Base-by-base conservation (phyloP, 2,888 invertebrate species). In the Ctenicera cuprea region DNA sequence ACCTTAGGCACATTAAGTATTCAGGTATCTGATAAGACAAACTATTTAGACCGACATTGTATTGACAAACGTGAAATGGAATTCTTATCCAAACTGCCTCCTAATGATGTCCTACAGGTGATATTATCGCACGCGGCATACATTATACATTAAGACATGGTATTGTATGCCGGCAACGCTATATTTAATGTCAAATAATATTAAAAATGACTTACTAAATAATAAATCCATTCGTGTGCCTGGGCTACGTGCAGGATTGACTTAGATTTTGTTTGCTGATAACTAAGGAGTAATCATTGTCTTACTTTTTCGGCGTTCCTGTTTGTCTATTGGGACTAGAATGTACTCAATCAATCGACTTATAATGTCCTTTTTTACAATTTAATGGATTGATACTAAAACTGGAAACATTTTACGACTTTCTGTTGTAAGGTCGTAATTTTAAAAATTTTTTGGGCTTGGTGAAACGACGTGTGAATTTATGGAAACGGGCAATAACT, bases 171-270 rank as follows among this genome's bases (percentile, higher is more conserved):
- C 74, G 57, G 78, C 77, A 81, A 81, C 79, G 78, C 78, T 76
- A 77, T 80, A 78, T 82, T 83, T 80, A 80, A 82, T 81, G 80
- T 80, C 79, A 78, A 80, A 82, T 82, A 84, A 81, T 84, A 85
- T 86, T 85, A 85, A 85, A 85, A 85, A 85, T 82, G 82, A 82
- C 83, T 84, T 83, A 82, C 82, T 86, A 85, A 85, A 86, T 86
- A 85, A 86, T 86, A 82, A 83, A 86, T 85, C 81, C 77, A 80
- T 82, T 82, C 83, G 81, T 82, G 77, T 62, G 59, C 61, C 30
- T 62, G 38, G 45, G 57, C 73, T 77, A 75, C 73, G 76, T 75
- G 77, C 76, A 41, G 75, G 75, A 80, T 79, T 75, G 70, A 77
- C 80, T 81, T 83, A 84, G 85, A 85, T 86, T 79, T 76, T 81